Base-by-base conservation (phyloP, 2,888 invertebrate species). In the Seira sanloemensis region DNA sequence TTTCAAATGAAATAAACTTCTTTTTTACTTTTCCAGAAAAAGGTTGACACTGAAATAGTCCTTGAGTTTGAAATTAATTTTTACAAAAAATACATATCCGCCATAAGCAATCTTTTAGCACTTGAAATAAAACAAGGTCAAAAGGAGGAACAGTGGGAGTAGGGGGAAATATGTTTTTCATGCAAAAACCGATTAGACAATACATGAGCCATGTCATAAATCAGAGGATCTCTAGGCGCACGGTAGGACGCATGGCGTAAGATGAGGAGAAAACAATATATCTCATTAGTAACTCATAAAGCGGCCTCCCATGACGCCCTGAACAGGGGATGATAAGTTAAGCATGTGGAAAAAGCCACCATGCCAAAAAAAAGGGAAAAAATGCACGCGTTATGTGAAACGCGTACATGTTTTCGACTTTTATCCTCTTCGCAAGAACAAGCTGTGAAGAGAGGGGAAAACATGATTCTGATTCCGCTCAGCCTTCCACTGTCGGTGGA, bases 281-380 rank as follows among this genome's bases (percentile, higher is more conserved):
- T 69, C 27, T 69, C 69, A 69, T 69, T 69, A 69, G 69, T 24
- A 69, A 69, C 27, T 69, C 69, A 69, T 27, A 69, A n/a, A 37
- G 18, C 69, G 27, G 27, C 25, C 69, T 27, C 69, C 69, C 37
- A 69, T 27, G 21, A 19, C 18, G 69, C 27, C 12, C 9, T n/a
- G 37, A 69, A 25, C 19, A 37, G 27, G 69, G 27, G 19, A 69
- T 69, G 69, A 67, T 26, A 26, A 69, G 69, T 26, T 19, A 69
- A 69, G 27, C 18, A 62, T 7, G 19, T 7, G 23, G 12, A 62
- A 2, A 12, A 62, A 23, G 62, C 62, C 21, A 62, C 21, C 62
- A 21, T 16, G 21, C 19, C n/a, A n/a, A n/a, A n/a, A n/a, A n/a
- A n/a, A n/a, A n/a, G n/a, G n/a, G n/a, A n/a, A n/a, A n/a, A n/a